Conservation (phyloP, 2,797 vertebrate species). For the Rhynchotus rufescens region DNA sequence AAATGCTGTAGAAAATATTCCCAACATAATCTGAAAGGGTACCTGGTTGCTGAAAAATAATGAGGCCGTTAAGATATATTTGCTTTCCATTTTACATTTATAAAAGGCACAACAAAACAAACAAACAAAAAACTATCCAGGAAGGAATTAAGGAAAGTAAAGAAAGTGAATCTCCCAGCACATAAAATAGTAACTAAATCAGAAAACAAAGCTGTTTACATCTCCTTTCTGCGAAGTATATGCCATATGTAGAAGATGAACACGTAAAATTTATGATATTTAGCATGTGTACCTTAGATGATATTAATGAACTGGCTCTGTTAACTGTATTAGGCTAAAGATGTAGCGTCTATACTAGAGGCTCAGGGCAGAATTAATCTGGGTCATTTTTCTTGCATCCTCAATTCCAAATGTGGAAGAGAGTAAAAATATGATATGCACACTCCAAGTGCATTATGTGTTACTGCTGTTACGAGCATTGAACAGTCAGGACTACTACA, state of each 20-base stretch:
- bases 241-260: neutral
- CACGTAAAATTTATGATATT: constrained; percentile 9
- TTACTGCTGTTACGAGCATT: neutral
- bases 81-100: neutral
- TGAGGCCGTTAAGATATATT: neutral
- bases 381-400: neutral
- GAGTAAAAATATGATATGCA: neutral
- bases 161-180: neutral
- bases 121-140: neutral
- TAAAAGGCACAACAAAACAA: neutral
- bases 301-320: neutral
- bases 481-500: neutral
- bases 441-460: rapidly evolving
- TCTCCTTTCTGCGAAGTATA: neutral
- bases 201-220: neutral
- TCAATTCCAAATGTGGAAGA: neutral
- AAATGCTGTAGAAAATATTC: neutral
- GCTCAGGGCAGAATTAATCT: neutral
- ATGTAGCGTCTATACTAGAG: neutral
- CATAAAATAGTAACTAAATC: constrained; percentile 22
- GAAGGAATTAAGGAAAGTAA: neutral
- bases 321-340: neutral
- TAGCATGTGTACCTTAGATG: neutral
- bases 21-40: neutral
- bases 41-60: neutral